Evolutionary conservation across 2,888 invertebrate genomes (phyloP).

Genomic region (Villa cingulata): DNA sequence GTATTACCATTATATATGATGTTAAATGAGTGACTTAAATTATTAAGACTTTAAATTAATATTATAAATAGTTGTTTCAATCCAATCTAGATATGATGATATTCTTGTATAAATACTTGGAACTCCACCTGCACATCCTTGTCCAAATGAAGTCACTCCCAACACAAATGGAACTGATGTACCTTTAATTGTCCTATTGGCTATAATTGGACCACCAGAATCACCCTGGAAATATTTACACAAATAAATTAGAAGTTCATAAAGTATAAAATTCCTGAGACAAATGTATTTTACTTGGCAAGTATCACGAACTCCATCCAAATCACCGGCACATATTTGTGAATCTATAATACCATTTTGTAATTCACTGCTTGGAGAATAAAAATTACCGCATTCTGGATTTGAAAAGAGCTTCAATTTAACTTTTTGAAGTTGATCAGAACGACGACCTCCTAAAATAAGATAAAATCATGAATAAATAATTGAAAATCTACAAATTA

Average conservation of each 20-base stretch:
- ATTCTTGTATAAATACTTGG: conserved; percentile 33
- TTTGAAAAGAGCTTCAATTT: conserved; percentile 5
- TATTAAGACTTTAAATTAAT: no score
- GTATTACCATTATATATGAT: no score
- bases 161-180: not conserved
- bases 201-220: conserved; percentile 3
- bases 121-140: conserved; percentile 29
- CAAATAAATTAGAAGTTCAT: no score
- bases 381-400: conserved; percentile 5
- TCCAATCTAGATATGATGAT: conserved; percentile 31
- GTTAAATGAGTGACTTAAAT: no score
- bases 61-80: conserved; percentile 30
- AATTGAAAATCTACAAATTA: not conserved
- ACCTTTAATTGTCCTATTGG: not conserved
- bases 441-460: conserved; percentile 6
- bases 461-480: not conserved
- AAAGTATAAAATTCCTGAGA: no score
- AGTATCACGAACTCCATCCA: conserved; percentile 18
- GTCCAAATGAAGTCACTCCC: conserved; percentile 35
- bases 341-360: conserved; percentile 1
- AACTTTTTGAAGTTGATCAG: conserved; percentile 6
- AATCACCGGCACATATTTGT: conserved; percentile 2
- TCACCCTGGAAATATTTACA: conserved; percentile 3
- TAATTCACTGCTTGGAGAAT: not conserved
- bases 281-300: conserved; percentile 9